Evolutionary conservation across 2,888 invertebrate species (phyloP).

Genomic region (Eilema griseolum): DNA sequence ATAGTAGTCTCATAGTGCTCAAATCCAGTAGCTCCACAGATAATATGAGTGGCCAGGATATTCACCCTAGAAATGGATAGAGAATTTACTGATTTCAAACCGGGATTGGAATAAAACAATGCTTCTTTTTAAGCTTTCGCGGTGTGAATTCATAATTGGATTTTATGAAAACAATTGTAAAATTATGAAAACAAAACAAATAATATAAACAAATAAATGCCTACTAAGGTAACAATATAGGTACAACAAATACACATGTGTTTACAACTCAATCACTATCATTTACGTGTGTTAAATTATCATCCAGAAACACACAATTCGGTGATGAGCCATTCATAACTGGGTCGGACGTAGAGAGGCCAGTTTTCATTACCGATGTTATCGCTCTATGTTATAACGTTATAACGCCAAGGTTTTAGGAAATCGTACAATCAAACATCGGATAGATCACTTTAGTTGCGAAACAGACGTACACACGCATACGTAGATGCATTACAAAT

Average conservation of each 20-base stretch:
- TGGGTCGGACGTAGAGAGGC: constrained; percentile 82
- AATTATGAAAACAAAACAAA: no score
- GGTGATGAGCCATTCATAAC: constrained; percentile 64
- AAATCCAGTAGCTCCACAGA: no score
- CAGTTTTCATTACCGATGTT: constrained; percentile 79
- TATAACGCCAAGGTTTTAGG: constrained; percentile 76
- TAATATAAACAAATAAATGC: no score
- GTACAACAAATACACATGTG: background rate
- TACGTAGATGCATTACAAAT: constrained; percentile 14
- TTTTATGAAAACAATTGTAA: no score
- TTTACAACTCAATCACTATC: constrained; percentile 1
- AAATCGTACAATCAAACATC: constrained; percentile 53
- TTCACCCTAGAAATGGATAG: no score
- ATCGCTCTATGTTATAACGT: constrained; percentile 74
- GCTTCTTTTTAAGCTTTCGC: no score
- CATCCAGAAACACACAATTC: constrained; percentile 33
- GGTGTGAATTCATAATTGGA: no score
- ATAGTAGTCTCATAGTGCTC: no score
- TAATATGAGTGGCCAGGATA: no score
- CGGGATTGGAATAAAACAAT: background rate
- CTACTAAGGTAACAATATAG: background rate
- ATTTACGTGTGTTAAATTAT: constrained; percentile 16
- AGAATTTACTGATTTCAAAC: background rate
- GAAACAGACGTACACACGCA: constrained; percentile 35
- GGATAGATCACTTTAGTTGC: constrained; percentile 49